These are phyloP conservation scores for Drosophila mettleri DNA, from an alignment of 2,888 invertebrate genomes.

Conservation along the genomic window DNA sequence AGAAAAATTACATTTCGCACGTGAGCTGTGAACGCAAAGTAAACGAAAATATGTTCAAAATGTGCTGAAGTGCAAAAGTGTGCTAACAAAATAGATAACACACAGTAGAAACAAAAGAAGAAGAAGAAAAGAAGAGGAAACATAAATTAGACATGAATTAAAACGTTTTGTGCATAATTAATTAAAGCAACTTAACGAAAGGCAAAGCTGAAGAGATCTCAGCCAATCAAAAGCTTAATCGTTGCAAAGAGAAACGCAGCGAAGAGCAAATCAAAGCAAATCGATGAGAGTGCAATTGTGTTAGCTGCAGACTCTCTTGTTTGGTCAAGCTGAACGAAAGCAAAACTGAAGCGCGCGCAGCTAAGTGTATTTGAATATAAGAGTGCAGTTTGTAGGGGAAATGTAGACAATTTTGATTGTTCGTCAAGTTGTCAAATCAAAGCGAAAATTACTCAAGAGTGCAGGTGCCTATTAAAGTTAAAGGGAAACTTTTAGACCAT, in stretches of 20 bases:
- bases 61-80: conserved; percentile 28
- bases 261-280: conserved; percentile 14
- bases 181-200: conserved; percentile 16
- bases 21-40: conserved; percentile 30
- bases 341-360: conserved; percentile 23
- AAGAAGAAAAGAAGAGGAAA: background rate
- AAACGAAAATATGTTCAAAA: conserved; percentile 19
- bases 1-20: conserved; percentile 30
- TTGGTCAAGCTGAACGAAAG: conserved; percentile 29
- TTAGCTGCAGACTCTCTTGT: conserved; percentile 13
- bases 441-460: too few relatives aligned
- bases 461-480: too few relatives aligned
- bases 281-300: conserved; percentile 15
- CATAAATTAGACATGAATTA: conserved; percentile 11
- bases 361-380: background rate
- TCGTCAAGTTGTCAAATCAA: too few relatives aligned
- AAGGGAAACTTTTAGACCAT: too few relatives aligned
- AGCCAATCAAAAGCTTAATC: background rate
- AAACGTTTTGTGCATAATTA: conserved; percentile 28
- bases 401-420: too few relatives aligned
- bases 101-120: background rate
- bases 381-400: background rate
- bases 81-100: conserved; percentile 19
- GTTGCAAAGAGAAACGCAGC: conserved; percentile 17
- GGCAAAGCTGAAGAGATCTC: background rate